Base-by-base conservation (phyloP, 2,113 vertebrate genomes). In the Poecilia latipinna region DNA sequence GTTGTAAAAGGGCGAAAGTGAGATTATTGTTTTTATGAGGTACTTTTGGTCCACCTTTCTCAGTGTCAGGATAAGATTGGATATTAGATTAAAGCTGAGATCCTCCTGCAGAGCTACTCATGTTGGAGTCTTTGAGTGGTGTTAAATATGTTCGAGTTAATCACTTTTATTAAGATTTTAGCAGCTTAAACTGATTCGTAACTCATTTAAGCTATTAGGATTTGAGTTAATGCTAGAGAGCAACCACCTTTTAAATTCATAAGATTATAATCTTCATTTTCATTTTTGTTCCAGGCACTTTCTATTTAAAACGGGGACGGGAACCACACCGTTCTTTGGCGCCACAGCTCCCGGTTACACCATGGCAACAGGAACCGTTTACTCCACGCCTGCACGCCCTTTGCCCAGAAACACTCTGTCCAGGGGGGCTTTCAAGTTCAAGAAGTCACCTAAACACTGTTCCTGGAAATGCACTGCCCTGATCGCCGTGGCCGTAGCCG, bases 381-480 rank as follows among this genome's bases (percentile, higher is more conserved):
- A 99, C 90, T 98, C 97, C n/a, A 98, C 98, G 28, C 97, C 97
- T 35, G 96, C 98, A 28, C 96, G 97, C 67, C 98, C 98, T 69
- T 89, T 99, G 86, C 97, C 97, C 92, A 95, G 97, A 88, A 97
- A 97, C 94, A 97, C 95, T 77, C 93, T 99, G 35, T 97, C 97
- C 90, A 96, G 98, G 92, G 97, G 98, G 89, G 96, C 97, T 86
- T 99, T 99, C 93, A 99, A 98, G 92, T 99, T 99, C 94, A 98
- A 99, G 94, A 99, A 99, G 91, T 97, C 98, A 8, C 96, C 96
- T 0, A 98, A 97, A 89, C 96, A 97, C 90, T 99, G 98, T 93
- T 98, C 97, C 91, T 99, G 98, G 98, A 98, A 97, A 85, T 99
- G 98, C 78, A 98, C 98, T 0, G 98, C 98, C 2, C 95, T 99